These are phyloP conservation scores for Tenthredo livida DNA, from an alignment of 2,888 invertebrate genomes.

Conservation along the genomic window DNA sequence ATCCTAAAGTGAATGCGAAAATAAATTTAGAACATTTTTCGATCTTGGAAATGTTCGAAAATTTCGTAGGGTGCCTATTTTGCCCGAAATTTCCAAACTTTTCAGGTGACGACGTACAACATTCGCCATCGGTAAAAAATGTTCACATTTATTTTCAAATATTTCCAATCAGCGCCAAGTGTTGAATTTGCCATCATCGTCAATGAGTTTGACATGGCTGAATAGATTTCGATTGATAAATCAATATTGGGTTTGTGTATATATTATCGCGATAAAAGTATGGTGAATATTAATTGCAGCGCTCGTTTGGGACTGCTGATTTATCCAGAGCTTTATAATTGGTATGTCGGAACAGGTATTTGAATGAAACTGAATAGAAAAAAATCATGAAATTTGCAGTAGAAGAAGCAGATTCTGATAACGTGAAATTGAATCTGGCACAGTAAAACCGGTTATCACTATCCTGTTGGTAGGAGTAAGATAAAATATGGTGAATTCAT, in stretches of 20 bases:
- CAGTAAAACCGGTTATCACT: not conserved
- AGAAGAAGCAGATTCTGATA: slow-evolving; percentile 2
- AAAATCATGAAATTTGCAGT: not conserved
- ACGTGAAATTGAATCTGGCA: not conserved
- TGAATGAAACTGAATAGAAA: not conserved
- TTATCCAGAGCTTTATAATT: not conserved
- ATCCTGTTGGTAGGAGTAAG: not conserved
- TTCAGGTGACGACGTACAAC: no score
- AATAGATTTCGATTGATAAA: not conserved
- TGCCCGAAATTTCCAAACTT: no score
- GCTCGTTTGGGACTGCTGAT: not conserved
- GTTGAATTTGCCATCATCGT: not conserved
- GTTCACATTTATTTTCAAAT: not conserved
- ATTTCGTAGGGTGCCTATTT: no score
- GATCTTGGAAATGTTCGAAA: no score
- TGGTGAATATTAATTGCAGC: not conserved
- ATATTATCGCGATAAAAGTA: not conserved
- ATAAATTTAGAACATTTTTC: no score
- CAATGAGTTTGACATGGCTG: not conserved
- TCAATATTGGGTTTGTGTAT: not conserved
- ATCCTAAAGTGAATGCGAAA: no score
- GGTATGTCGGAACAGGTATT: not conserved
- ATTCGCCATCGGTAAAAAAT: not conserved
- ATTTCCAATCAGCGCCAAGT: not conserved
- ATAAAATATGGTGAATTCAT: not conserved